These are phyloP conservation scores for mouse (Mus musculus) DNA, from an alignment of 2,113 vertebrate genomes.

Conservation along the genomic window GRCm39 chr4:58486501-58487000, in stretches of 20 bases:
- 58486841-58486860: slow-evolving; percentile 97
- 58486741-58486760: slow-evolving; percentile 99
- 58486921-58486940: slow-evolving; percentile 96
- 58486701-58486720: slow-evolving; percentile 99
- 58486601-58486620: slow-evolving; percentile 98
- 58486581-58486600: slow-evolving; percentile 99
- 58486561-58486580: slow-evolving; percentile 98
- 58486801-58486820: slow-evolving; percentile 99
- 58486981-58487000: slow-evolving; percentile 98
- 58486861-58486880: slow-evolving; percentile 97
- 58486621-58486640: slow-evolving; percentile 98
- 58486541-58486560: slow-evolving; percentile 99
- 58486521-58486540: slow-evolving; percentile 96
- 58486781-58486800: slow-evolving; percentile 98
- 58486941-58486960: slow-evolving; percentile 99
- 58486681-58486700: slow-evolving; percentile 94
- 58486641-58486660: slow-evolving; percentile 99
- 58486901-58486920: slow-evolving; percentile 97
- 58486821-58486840: slow-evolving; percentile 99
- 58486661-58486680: slow-evolving; percentile 99
- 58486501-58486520: slow-evolving; percentile 99
- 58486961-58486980: slow-evolving; percentile 99
- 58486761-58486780: slow-evolving; percentile 98
- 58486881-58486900: slow-evolving; percentile 99
- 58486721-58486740: slow-evolving; percentile 98